Evolutionary conservation across 2,113 vertebrate genomes (phyloP), one percentile per base, ranked within the genome.

Genomic region (Chloropsis hardwickii): DNA sequence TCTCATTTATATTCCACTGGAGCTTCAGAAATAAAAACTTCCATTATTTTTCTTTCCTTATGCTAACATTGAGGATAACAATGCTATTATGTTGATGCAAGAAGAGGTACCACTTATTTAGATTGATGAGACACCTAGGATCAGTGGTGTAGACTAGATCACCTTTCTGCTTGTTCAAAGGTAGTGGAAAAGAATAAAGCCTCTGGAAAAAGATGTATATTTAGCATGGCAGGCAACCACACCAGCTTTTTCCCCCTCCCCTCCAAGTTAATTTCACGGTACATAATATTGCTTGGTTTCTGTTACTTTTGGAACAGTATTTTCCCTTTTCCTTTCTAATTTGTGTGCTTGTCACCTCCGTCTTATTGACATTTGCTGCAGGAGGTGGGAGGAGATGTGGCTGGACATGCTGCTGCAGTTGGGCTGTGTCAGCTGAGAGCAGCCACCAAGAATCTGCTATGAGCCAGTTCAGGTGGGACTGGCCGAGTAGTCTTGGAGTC

Each of bases 1-100:
- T 73, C 57, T 95, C 58, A 86, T 47, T 87, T 33, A 37, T 69
- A 72, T 84, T 95, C 78, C 44, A 70, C 15, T 69, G 54, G 27
- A 89, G 65, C 33, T 51, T 83, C 88, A 74, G 86, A 88, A 96
- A 33, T 71, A 60, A 62, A 95, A 95, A 48, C 51, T 57, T 90
- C n/a, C 70, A 92, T 86, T 86, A 66, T 60, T 92, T 86, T 71
- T 92, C 42, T 81, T 70, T 23, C 16, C 24, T 73, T 29, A 39
- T 79, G 11, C 60, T 90, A 65, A 86, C 50, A 45, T 29, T 72
- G 62, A 79, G 53, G n/a, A 76, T 62, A 90, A 56, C 18, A 84
- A 78, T 66, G 45, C 39, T 81, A 73, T 71, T 90, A 48, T 78
- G 40, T 87, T 74, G 16, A 88, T 93, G 13, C 57, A 81, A 76